Evolutionary conservation across 2,888 invertebrate genomes (phyloP), one percentile per base, ranked within the genome.

Genomic region (Ochropacha duplaris): DNA sequence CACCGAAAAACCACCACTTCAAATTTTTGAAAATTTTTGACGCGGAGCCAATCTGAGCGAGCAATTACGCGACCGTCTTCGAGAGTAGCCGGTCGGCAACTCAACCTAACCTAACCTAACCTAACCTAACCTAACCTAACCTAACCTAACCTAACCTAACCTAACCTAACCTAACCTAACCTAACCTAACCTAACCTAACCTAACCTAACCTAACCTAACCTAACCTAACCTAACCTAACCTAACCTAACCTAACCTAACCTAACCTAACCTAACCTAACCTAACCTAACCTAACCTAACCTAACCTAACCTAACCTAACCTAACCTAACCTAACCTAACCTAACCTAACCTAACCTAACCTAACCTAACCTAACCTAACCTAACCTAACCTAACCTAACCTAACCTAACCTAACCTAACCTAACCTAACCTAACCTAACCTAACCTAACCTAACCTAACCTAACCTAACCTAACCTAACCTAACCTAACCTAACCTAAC

Each of bases 401-500:
- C 57, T 57, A 62, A 61, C 60, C 64, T 64, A 64, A 60, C 60
- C 62, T 57, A 59, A 62, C 59, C 62, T 59, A 59, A 62, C 59
- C 62, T 59, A 62, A 62, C 62, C 62, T 62, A 62, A 64, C 63
- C 63, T 64, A 64, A 64, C 63, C 63, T 57, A 64, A 60, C 63
- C 63, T 60, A 61, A 63, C 60, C 61, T 57, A 64, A 61, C 64
- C 60, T 59, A 64, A 64, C 63, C 63, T 61, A 64, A 64, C 64
- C 64, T 59, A 64, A 64, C 64, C 64, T 61, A 64, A 64, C 64
- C 64, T 61, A 64, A 61, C 64, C 64, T 59, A 61, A 64, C 64
- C 64, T 60, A 64, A 64, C 64, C 64, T 60, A 64, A 64, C 60
- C 63, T 60, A 64, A 64, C 64, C 60, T 60, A 63, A 64, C 64